Conservation (phyloP, 2,888 invertebrate genomes). For the Homarus gammarus region DNA sequence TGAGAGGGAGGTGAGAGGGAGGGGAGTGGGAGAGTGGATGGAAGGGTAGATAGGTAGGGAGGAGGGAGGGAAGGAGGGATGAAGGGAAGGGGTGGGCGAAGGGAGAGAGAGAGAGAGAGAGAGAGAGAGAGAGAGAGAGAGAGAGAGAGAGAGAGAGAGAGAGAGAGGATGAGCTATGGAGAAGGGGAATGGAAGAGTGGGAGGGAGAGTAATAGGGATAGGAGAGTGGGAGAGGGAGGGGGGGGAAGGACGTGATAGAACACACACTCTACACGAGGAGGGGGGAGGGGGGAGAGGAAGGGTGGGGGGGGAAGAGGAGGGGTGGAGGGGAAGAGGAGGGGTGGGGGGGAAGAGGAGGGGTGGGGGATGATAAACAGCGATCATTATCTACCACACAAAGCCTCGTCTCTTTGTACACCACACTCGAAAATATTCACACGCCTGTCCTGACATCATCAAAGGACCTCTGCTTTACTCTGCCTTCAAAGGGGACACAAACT, state of each 20-base stretch:
- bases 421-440: no score
- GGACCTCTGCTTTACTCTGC: no score
- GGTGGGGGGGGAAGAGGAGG: no score
- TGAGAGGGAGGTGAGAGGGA: not conserved
- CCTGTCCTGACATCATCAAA: no score
- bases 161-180: not conserved
- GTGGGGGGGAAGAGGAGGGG: no score
- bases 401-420: no score
- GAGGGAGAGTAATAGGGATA: conserved; percentile 9
- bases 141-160: not conserved
- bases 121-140: conserved; percentile 26
- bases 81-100: not conserved
- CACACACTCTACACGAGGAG: no score
- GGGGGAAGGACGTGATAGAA: conserved; percentile 10
- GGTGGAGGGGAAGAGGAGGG: no score
- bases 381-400: no score
- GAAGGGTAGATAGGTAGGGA: not conserved
- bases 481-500: no score
- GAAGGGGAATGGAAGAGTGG: not conserved
- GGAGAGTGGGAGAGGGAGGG: not conserved
- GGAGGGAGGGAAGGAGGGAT: not conserved
- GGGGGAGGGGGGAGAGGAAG: no score
- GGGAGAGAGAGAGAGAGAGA: conserved; percentile 26
- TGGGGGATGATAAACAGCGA: not conserved
- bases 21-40: not conserved